Evolutionary conservation across 2,113 vertebrate species (phyloP), one percentile per base, ranked within the genome.

Genomic region (Vulpes lagopus): DNA sequence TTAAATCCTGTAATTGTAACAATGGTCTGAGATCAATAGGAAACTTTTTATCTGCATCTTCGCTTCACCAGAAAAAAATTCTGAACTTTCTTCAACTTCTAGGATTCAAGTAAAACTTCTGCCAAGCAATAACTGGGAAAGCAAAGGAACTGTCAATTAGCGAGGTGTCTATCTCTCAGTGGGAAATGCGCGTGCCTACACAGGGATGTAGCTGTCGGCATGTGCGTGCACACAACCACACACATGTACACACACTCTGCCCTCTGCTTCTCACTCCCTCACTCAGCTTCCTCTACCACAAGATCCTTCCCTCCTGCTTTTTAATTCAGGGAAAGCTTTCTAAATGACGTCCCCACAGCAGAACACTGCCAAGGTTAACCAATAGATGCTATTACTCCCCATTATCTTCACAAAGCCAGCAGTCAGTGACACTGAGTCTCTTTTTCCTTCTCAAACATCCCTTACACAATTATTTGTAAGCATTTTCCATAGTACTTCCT

Each of bases 281-380:
- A 35, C 20, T 89, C 30, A 14, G 11, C 22, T 82, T 81, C 78
- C 69, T 88, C 57, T n/a, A 57, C 30, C 11, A 25, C 32, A 49
- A 74, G 82, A 51, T 49, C 2, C n/a, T 2, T 91, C 65, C n/a
- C 38, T 80, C 35, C 59, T 73, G 81, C 22, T 57, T 67, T 87
- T 95, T 88, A 95, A 95, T 93, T 30, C 14, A 6, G 60, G 5
- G 92, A 91, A 35, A 87, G 43, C 11, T 78, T 92, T 82, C 89
- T 93, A 86, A 97, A 32, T 89, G 53, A 87, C 73, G 86, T 96
- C 49, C 19, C 79, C 90, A 82, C 60, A 91, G 27, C 43, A 80
- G 84, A 91, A 67, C 80, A 81, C 25, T 30, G 89, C 83, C 89
- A 95, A 97, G 74, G 74, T 95, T 38, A 95, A 88, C 35, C 55